phyloP scores from a whole-genome alignment of 2,113 vertebrate genomes.

The Cyanoramphus novaezelandiae region DNA sequence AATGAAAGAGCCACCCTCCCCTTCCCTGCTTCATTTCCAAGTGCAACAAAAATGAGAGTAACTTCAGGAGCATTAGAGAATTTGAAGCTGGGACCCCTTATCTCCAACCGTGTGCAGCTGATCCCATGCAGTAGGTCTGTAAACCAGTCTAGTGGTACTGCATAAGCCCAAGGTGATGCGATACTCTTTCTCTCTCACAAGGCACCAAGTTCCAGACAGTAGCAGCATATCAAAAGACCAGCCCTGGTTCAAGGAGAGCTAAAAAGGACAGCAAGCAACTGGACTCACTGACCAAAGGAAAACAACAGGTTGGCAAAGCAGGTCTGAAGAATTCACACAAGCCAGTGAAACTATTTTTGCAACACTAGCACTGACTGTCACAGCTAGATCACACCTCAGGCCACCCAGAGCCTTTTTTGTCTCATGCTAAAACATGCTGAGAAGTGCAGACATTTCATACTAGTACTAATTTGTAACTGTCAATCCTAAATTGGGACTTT shows the following conservation, averaged over 20 bases:
- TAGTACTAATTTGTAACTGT: background rate
- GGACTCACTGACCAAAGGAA: background rate
- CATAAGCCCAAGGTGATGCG: background rate
- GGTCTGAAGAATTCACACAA: background rate
- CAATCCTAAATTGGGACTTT: background rate
- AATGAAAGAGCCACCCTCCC: background rate
- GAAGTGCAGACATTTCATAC: background rate
- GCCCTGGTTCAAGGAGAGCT: background rate
- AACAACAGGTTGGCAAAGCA: background rate
- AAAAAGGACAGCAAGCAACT: background rate
- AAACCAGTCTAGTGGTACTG: background rate
- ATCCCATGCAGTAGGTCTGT: background rate
- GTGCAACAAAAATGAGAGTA: background rate
- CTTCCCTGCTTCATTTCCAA: background rate
- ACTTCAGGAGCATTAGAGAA: background rate
- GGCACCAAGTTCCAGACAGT: conserved; percentile 31
- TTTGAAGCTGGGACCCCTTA: background rate
- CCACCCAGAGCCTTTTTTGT: background rate
- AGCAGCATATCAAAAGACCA: background rate
- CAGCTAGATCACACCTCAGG: background rate
- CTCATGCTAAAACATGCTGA: too few species aligned
- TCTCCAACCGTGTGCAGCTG: background rate
- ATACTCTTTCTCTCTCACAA: background rate
- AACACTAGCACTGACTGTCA: background rate
- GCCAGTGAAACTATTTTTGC: background rate